Conservation (phyloP, 1,140 invertebrate genomes). For the Drosophila athabasca region DNA sequence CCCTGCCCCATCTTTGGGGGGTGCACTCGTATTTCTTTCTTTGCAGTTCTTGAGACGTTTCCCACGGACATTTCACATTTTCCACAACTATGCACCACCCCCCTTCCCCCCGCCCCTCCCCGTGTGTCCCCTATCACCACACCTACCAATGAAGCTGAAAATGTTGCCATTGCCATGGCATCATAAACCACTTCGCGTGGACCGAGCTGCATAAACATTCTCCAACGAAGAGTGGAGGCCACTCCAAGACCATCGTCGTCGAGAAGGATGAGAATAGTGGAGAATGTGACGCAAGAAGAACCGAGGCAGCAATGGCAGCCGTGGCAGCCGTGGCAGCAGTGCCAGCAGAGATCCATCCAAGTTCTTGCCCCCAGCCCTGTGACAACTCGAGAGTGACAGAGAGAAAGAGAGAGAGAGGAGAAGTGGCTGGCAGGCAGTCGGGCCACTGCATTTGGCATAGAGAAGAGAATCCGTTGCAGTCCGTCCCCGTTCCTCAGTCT, state of each 20-base stretch:
- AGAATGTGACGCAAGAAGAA: slow-evolving; percentile 19
- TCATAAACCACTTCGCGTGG: slow-evolving; percentile 50
- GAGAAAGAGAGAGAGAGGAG: background rate
- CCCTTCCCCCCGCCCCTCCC: background rate
- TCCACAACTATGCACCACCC: slow-evolving; percentile 21
- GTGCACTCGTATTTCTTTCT: slow-evolving; percentile 2
- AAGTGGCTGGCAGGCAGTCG: slow-evolving; percentile 38
- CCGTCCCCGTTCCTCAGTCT: slow-evolving; percentile 10
- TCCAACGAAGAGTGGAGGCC: slow-evolving; percentile 31
- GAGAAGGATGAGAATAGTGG: slow-evolving; percentile 9
- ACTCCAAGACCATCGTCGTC: slow-evolving; percentile 18
- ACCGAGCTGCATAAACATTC: slow-evolving; percentile 52
- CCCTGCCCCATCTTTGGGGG: background rate
- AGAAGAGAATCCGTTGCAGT: slow-evolving; percentile 41
- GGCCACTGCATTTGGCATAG: slow-evolving; percentile 73
- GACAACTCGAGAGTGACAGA: slow-evolving; percentile 62
- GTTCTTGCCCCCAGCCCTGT: slow-evolving; percentile 67
- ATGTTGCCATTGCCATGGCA: slow-evolving; percentile 46
- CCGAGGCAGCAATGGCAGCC: background rate
- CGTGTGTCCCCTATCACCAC: no score
- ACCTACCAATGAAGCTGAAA: slow-evolving; percentile 40
- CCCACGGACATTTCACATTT: slow-evolving; percentile 29
- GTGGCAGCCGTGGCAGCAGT: no score
- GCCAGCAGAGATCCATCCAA: slow-evolving; percentile 30
- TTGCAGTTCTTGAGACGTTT: slow-evolving; percentile 2